Conservation (phyloP, 1,140 invertebrate genomes). For the Physella acuta region DNA sequence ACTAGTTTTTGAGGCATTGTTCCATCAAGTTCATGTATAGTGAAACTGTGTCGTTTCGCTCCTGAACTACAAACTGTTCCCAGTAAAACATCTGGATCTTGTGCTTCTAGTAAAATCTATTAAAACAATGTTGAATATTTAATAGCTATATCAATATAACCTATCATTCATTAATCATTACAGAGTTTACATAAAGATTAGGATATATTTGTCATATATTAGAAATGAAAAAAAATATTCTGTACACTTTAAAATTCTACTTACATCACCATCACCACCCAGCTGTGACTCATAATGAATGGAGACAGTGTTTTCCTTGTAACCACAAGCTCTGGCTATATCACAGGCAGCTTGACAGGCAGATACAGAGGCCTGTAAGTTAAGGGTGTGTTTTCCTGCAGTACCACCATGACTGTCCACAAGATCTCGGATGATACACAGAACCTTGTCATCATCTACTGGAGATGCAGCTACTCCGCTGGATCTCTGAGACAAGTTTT, state of each 20-base stretch:
- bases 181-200: background rate
- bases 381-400: slow-evolving; percentile 50
- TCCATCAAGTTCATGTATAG: slow-evolving; percentile 48
- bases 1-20: slow-evolving; percentile 41
- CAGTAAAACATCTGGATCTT: slow-evolving; percentile 29
- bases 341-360: slow-evolving; percentile 62
- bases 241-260: too few species aligned
- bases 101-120: slow-evolving; percentile 37
- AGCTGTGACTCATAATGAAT: slow-evolving; percentile 57
- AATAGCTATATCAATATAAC: background rate
- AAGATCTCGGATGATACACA: slow-evolving; percentile 66
- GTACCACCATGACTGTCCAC: slow-evolving; percentile 49
- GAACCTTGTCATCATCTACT: slow-evolving; percentile 55
- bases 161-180: background rate
- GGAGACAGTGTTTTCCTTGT: slow-evolving; percentile 63
- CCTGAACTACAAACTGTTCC: slow-evolving; percentile 34
- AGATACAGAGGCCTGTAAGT: slow-evolving; percentile 62
- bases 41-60: slow-evolving; percentile 46
- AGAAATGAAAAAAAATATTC: background rate
- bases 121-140: too few species aligned
- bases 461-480: slow-evolving; percentile 41
- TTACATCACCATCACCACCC: slow-evolving; percentile 43
- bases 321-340: slow-evolving; percentile 63
- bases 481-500: slow-evolving; percentile 9
- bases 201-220: background rate